Conservation (phyloP, 2,113 vertebrate species). For the Acrocephalus arundinaceus region DNA sequence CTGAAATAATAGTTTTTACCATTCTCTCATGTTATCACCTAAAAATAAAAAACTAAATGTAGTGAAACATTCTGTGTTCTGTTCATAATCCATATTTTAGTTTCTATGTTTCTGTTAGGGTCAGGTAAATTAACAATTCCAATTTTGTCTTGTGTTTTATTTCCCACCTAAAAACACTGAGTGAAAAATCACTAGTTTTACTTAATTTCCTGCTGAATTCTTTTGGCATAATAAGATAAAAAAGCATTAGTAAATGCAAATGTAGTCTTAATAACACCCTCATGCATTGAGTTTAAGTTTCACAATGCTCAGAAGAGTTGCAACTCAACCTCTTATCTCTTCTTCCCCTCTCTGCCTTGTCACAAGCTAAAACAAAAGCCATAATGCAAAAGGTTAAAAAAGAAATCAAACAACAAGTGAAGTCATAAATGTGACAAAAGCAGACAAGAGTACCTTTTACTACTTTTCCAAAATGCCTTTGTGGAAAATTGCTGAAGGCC, state of each 20-base stretch:
- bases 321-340: not conserved
- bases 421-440: constrained; percentile 3
- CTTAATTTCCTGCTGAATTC: not conserved
- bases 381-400: constrained; percentile 20
- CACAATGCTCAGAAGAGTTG: not conserved
- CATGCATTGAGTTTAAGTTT: not conserved
- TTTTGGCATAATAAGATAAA: not conserved
- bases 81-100: not conserved
- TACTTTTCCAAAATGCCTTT: not conserved
- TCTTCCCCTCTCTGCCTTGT: not conserved
- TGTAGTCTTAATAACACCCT: not conserved
- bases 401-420: not conserved
- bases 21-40: not conserved
- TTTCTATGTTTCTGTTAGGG: not conserved
- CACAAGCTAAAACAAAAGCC: not conserved
- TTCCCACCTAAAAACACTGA: not conserved
- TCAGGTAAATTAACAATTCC: not conserved
- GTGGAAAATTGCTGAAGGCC: not conserved
- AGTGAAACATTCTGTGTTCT: not conserved
- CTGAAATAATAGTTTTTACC: not conserved
- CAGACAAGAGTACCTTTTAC: not conserved
- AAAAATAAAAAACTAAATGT: not conserved
- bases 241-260: not conserved
- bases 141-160: not conserved
- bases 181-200: not conserved